Evolutionary conservation across 2,888 invertebrate genomes (phyloP).

Genomic region (Boloria selene): DNA sequence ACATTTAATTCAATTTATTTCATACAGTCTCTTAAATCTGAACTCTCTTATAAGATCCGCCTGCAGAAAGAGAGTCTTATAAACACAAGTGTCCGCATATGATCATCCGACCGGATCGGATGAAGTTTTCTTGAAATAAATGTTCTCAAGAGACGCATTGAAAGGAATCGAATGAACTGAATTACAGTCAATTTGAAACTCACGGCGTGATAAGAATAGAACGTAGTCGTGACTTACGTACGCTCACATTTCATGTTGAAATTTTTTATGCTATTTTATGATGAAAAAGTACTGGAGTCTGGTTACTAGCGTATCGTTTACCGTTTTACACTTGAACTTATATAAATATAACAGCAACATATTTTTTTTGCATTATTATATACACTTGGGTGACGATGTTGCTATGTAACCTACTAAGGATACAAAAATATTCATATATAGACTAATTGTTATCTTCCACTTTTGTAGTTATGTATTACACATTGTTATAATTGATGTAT

Average conservation of each 20-base stretch:
- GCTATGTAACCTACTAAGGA: too few species aligned
- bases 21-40: too few species aligned
- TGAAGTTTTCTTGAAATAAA: conserved; percentile 14
- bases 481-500: too few species aligned
- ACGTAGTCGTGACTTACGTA: not conserved
- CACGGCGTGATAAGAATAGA: conserved; percentile 18
- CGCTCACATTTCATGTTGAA: conserved; percentile 4
- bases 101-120: not conserved
- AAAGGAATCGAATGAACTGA: conserved; percentile 15
- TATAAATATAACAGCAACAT: too few species aligned
- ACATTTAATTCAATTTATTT: too few species aligned
- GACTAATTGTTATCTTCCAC: too few species aligned
- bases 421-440: too few species aligned
- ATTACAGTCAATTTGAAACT: conserved; percentile 17
- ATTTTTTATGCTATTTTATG: conserved; percentile 2
- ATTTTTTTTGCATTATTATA: too few species aligned
- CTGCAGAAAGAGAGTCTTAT: not conserved
- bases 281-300: not conserved
- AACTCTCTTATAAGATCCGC: too few species aligned
- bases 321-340: not conserved
- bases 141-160: conserved; percentile 20
- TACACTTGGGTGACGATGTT: too few species aligned
- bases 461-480: too few species aligned
- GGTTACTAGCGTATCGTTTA: not conserved
- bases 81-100: conserved; percentile 1